phyloP scores from a whole-genome alignment of 1,140 invertebrate species.

The Eumeta japonica region DNA sequence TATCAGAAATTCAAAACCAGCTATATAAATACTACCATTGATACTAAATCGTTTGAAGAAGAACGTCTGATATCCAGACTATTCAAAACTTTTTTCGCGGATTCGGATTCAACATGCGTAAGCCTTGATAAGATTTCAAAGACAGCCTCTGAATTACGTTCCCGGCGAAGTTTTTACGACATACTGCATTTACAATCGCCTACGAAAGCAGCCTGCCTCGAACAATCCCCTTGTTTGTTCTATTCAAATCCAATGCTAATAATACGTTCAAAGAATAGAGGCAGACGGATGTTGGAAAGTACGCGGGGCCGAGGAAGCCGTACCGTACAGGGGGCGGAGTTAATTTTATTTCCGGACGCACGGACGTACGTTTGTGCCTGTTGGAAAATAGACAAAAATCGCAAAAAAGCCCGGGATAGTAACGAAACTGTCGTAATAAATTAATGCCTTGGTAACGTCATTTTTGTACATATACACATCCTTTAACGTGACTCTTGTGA shows the following conservation, averaged over 20 bases:
- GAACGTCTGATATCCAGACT: neutral
- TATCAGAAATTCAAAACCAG: neutral
- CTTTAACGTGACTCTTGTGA: too few species aligned
- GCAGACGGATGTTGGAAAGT: slow-evolving; percentile 42
- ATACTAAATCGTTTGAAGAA: neutral
- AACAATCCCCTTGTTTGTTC: slow-evolving; percentile 55
- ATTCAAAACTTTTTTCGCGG: too few species aligned
- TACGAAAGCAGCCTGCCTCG: slow-evolving; percentile 51
- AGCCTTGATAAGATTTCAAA: too few species aligned
- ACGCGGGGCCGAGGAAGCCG: too few species aligned
- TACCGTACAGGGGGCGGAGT: too few species aligned
- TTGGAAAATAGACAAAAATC: too few species aligned
- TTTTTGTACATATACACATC: too few species aligned
- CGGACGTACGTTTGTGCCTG: too few species aligned
- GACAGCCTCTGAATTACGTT: neutral
- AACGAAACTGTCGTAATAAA: too few species aligned
- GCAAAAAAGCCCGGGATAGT: too few species aligned
- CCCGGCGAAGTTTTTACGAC: slow-evolving; percentile 42
- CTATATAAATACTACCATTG: neutral
- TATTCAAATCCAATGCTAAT: slow-evolving; percentile 57
- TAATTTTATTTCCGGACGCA: too few species aligned
- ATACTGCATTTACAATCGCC: slow-evolving; percentile 51
- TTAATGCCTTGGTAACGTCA: too few species aligned
- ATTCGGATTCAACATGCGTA: neutral
- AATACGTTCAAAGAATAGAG: slow-evolving; percentile 52